Evolutionary conservation across 1,140 invertebrate species (phyloP).

Genomic region (Neoseiulus cucumeris): DNA sequence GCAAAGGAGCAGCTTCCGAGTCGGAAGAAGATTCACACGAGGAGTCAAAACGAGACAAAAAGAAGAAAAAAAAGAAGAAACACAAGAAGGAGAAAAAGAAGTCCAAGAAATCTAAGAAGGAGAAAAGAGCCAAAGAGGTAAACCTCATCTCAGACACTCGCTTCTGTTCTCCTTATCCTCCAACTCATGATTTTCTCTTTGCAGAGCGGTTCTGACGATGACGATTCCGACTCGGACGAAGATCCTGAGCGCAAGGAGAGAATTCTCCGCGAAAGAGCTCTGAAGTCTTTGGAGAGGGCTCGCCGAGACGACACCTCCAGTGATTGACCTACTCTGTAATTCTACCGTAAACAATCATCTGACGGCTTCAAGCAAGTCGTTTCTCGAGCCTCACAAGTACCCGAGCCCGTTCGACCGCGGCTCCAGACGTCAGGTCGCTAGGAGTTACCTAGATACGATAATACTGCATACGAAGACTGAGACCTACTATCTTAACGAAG

Average conservation of each 20-base stretch:
- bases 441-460: too few relatives aligned
- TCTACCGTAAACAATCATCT: too few relatives aligned
- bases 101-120: not conserved
- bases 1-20: not conserved
- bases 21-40: not conserved
- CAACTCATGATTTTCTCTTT: not conserved
- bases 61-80: slow-evolving; percentile 2
- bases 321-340: too few relatives aligned
- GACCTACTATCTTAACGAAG: too few relatives aligned
- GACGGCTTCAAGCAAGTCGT: too few relatives aligned
- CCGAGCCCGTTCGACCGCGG: too few relatives aligned
- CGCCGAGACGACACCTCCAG: too few relatives aligned
- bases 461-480: too few relatives aligned
- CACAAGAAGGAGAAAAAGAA: slow-evolving; percentile 5
- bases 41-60: not conserved
- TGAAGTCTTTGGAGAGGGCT: not conserved
- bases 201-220: not conserved
- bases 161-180: not conserved
- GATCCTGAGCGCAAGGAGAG: not conserved
- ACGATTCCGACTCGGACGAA: not conserved
- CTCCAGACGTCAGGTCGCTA: too few relatives aligned
- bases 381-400: too few relatives aligned
- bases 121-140: not conserved
- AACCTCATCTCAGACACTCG: not conserved
- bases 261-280: not conserved